Percentiles rank a stretch among this genome's conserved stretches.
Evolutionary conservation across 2,113 vertebrate genomes (phyloP).

Genomic region (Coreoperca whiteheadi): DNA sequence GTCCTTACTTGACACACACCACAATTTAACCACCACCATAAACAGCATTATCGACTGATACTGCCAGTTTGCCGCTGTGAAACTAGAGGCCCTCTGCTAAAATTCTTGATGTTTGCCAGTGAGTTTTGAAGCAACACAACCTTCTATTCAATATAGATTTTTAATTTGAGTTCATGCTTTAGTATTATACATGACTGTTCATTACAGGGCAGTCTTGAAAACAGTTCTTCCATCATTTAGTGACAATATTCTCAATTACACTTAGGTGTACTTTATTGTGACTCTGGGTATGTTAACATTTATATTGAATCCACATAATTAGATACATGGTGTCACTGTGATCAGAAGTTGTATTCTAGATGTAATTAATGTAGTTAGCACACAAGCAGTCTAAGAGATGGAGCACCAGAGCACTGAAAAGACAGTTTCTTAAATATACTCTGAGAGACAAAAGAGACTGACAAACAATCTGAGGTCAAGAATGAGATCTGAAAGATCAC

Average conservation of each 20-base stretch:
- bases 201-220: neutral
- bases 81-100: neutral
- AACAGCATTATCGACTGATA: neutral
- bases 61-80: neutral
- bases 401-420: neutral
- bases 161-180: constrained; percentile 30
- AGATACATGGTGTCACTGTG: neutral
- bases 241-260: neutral
- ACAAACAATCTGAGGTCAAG: neutral
- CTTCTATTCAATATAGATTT: constrained; percentile 29
- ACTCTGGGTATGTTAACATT: neutral
- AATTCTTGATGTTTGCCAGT: neutral
- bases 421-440: neutral
- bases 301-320: neutral
- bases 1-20: too few relatives aligned
- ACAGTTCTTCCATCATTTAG: neutral
- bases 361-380: neutral
- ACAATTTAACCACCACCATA: neutral
- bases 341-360: neutral
- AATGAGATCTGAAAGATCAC: neutral
- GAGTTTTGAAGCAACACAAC: neutral
- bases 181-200: neutral
- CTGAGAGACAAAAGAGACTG: neutral
- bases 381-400: neutral
- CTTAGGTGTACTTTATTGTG: neutral